A percentile compares a stretch with the other conserved stretches of the same genome.
Evolutionary conservation across 1,140 invertebrate species (phyloP).

Genomic region (Drosophila mojavensis): DNA sequence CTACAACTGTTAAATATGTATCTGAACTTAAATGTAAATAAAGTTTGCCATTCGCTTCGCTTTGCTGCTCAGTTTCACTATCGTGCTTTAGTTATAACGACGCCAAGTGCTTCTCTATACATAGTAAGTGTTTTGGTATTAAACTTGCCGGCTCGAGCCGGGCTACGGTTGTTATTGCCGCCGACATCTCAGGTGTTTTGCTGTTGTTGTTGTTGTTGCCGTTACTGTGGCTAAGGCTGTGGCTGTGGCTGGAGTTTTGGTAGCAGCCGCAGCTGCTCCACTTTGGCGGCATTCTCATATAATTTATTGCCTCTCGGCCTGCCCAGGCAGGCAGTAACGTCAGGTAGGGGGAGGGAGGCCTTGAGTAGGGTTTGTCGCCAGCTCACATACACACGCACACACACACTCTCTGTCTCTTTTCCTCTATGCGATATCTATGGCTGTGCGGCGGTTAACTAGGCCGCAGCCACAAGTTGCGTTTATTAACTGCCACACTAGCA

Average conservation of each 20-base stretch:
- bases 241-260: slow-evolving; percentile 21
- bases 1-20: slow-evolving; percentile 36
- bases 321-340: slow-evolving; percentile 38
- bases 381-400: not conserved
- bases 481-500: slow-evolving; percentile 70
- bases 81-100: slow-evolving; percentile 14
- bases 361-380: slow-evolving; percentile 27
- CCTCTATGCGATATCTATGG: slow-evolving; percentile 32
- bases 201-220: slow-evolving; percentile 34
- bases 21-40: slow-evolving; percentile 52
- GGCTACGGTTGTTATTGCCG: slow-evolving; percentile 21
- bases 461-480: slow-evolving; percentile 76
- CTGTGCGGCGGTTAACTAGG: slow-evolving; percentile 35
- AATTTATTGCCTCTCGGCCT: slow-evolving; percentile 69
- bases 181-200: slow-evolving; percentile 41
- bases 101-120: slow-evolving; percentile 22
- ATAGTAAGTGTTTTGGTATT: slow-evolving; percentile 35
- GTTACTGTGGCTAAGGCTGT: slow-evolving; percentile 29
- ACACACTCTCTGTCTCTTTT: not conserved
- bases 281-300: slow-evolving; percentile 80
- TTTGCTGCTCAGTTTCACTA: not conserved
- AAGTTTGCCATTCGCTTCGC: not conserved
- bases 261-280: slow-evolving; percentile 73
- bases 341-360: slow-evolving; percentile 15
- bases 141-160: slow-evolving; percentile 21